These are phyloP conservation scores for Brachionus sp. DNA, from an alignment of 1,140 invertebrate genomes.

Conservation along the genomic window DNA sequence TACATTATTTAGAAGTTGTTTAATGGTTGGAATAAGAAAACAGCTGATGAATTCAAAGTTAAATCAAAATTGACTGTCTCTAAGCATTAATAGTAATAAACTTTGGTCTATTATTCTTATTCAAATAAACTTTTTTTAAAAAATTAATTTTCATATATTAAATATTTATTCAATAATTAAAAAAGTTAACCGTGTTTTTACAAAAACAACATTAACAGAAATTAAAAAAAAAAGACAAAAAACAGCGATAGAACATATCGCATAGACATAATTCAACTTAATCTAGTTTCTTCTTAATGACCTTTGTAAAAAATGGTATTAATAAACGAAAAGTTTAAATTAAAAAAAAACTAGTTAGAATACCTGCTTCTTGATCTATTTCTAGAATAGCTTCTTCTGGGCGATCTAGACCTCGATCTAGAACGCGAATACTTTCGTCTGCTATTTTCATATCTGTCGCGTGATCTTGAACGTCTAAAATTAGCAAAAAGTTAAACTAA, in stretches of 20 bases:
- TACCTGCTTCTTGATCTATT: slow-evolving; percentile 38
- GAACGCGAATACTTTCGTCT: not conserved
- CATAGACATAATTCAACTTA: not conserved
- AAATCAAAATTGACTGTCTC: no score
- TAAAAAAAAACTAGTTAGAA: not conserved
- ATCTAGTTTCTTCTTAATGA: not conserved
- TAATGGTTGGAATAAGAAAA: not conserved
- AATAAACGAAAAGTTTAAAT: not conserved
- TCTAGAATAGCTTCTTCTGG: slow-evolving; percentile 3
- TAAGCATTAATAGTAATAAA: no score
- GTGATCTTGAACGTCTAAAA: not conserved
- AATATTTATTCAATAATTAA: not conserved
- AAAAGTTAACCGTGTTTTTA: not conserved
- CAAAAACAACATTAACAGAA: not conserved
- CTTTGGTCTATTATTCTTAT: no score
- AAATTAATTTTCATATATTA: not conserved
- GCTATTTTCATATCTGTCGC: not conserved
- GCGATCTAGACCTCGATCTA: slow-evolving; percentile 4
- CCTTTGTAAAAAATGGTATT: not conserved
- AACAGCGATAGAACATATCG: not conserved
- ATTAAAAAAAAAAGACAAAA: not conserved
- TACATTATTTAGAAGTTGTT: no score
- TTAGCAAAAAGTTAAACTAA: not conserved
- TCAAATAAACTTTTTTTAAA: not conserved
- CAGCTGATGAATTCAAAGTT: no score